Evolutionary conservation across 1,140 invertebrate species (phyloP).

Genomic region (Papilio polytes): DNA sequence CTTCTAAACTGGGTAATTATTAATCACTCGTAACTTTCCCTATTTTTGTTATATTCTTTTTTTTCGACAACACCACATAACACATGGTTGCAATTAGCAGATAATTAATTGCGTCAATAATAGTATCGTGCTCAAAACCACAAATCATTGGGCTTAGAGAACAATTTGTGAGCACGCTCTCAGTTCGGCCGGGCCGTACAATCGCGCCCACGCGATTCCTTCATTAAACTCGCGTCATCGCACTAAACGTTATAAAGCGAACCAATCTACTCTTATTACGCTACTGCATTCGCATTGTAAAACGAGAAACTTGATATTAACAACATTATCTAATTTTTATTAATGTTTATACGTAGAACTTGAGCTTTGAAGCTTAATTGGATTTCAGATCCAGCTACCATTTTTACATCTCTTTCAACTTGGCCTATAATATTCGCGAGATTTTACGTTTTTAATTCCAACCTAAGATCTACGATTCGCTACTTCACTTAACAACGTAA

Average conservation of each 20-base stretch:
- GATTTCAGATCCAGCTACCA: too few relatives aligned
- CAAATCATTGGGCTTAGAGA: conserved; percentile 8
- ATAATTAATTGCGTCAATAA: conserved; percentile 5
- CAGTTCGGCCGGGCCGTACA: neutral
- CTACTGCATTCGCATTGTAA: conserved; percentile 18
- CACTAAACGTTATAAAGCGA: conserved; percentile 28
- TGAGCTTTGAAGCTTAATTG: too few relatives aligned
- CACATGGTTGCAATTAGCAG: neutral
- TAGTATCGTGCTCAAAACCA: conserved; percentile 16
- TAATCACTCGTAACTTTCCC: too few relatives aligned
- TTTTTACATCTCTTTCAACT: too few relatives aligned
- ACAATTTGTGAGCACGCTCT: neutral
- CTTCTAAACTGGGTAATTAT: neutral
- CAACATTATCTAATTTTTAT: too few relatives aligned
- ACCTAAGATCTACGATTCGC: neutral
- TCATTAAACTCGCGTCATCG: conserved; percentile 19
- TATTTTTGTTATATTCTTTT: neutral
- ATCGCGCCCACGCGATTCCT: conserved; percentile 28
- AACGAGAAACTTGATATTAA: neutral
- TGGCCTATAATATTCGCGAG: too few relatives aligned
- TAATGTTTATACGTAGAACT: too few relatives aligned
- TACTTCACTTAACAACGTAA: neutral
- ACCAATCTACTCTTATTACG: conserved; percentile 32
- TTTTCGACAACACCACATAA: neutral
- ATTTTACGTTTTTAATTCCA: neutral